phyloP scores from a whole-genome alignment of 2,888 invertebrate genomes.

The Liopterus haemorrhoidalis region DNA sequence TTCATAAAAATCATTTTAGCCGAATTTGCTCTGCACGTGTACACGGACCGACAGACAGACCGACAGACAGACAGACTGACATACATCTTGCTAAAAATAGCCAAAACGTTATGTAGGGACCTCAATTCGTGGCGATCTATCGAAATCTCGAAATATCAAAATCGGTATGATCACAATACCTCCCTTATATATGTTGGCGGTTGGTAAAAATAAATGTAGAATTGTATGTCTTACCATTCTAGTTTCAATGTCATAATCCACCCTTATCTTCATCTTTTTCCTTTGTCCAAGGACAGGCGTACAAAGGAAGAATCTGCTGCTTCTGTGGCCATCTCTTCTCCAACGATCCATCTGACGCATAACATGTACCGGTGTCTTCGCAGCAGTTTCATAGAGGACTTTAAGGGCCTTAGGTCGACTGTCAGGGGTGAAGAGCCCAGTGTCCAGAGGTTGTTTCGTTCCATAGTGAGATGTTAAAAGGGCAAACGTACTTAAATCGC shows the following conservation, averaged over 20 bases:
- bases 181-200: no score
- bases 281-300: slow-evolving; percentile 73
- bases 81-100: no score
- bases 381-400: slow-evolving; percentile 73
- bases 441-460: slow-evolving; percentile 61
- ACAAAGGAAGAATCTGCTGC: slow-evolving; percentile 70
- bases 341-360: slow-evolving; percentile 63
- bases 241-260: slow-evolving; percentile 81
- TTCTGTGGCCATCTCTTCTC: slow-evolving; percentile 56
- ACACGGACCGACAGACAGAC: no score
- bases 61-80: no score
- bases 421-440: slow-evolving; percentile 68
- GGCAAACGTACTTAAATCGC: slow-evolving; percentile 84
- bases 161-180: no score
- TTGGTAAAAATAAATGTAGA: no score
- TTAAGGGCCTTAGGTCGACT: slow-evolving; percentile 70
- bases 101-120: no score
- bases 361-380: slow-evolving; percentile 57
- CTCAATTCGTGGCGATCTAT: no score
- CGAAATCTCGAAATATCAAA: no score
- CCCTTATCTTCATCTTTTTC: slow-evolving; percentile 60
- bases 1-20: no score
- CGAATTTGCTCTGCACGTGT: no score
- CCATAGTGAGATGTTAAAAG: slow-evolving; percentile 70
- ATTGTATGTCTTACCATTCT: slow-evolving; percentile 76